These are phyloP conservation scores for Hypothenemus hampei DNA, from an alignment of 1,140 invertebrate species.

Conservation along the genomic window DNA sequence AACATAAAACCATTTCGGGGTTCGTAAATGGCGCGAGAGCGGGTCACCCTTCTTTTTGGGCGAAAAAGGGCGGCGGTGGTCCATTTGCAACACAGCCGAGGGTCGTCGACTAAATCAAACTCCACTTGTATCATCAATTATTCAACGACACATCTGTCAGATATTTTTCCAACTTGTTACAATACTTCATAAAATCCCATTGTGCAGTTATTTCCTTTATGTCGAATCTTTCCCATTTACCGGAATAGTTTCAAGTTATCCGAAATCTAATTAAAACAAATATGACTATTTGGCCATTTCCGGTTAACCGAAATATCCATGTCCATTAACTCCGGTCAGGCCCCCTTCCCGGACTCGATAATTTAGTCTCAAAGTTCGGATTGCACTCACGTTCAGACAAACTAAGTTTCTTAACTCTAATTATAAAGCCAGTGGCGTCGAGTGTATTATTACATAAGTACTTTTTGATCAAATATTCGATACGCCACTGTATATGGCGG, in stretches of 20 bases:
- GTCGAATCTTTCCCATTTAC: no score
- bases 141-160: conserved; percentile 26
- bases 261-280: conserved; percentile 27
- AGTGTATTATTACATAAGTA: no score
- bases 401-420: conserved; percentile 17
- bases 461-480: no score
- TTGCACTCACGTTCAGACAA: conserved; percentile 26
- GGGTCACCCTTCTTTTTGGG: conserved; percentile 9
- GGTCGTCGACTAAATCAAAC: conserved; percentile 24
- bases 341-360: conserved; percentile 20
- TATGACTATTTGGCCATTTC: conserved; percentile 18
- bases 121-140: conserved; percentile 28
- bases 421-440: neutral
- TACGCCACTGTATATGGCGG: no score
- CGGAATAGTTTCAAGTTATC: no score
- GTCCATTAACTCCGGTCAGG: conserved; percentile 28
- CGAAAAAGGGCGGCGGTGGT: conserved; percentile 13
- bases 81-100: conserved; percentile 24
- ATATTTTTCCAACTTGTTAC: conserved; percentile 17
- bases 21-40: conserved; percentile 12
- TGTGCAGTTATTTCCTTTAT: no score
- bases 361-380: conserved; percentile 30
- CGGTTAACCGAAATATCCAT: conserved; percentile 27
- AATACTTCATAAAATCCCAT: conserved; percentile 4
- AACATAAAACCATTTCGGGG: conserved; percentile 20